Evolutionary conservation across 1,140 invertebrate genomes (phyloP), one percentile per base, ranked within the genome.

Genomic region (Colletes gigas): DNA sequence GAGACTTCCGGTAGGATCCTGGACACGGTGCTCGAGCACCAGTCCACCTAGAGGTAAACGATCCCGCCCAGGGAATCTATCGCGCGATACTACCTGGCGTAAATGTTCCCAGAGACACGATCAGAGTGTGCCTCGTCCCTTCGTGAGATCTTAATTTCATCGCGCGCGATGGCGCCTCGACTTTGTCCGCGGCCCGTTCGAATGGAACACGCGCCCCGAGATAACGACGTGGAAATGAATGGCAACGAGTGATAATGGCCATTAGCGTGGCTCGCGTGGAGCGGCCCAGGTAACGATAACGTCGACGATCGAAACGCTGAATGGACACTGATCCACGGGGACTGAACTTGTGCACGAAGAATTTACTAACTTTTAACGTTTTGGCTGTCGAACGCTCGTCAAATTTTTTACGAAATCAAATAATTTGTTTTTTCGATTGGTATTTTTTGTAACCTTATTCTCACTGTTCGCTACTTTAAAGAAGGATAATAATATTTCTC

Each of bases 1-100:
- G 81, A 60, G 54, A 14, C 90, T 92, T 92, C 90, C 91, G 91
- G 84, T 82, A 83, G 57, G 67, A 85, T 65, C 82, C 81, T 78
- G 84, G 82, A 89, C 78, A 65, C 62, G 54, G 21, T 77, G 76
- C 55, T 78, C 81, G 72, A 83, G n/a, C 72, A 73, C 68, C 52
- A 67, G 9, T 12, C 15, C 15, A 67, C 62, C 47, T 0, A 55
- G 63, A 74, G 84, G 73, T 70, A 70, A 77, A 73, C 73, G 84
- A 74, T 80, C 82, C 47, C 30, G 41, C 39, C 30, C n/a, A 17
- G 50, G 9, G 52, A 21, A 21, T 52, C 8, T 4, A 6, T 39
- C 6, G n/a, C 62, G 4, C 12, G 62, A 15, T 10, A 41, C 6
- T 1, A 1, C 21, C n/a, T 7, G 19, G n/a, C 19, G 17, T 2